phyloP scores from a whole-genome alignment of 2,797 vertebrate species.

The Xiphophorus birchmanni region DNA sequence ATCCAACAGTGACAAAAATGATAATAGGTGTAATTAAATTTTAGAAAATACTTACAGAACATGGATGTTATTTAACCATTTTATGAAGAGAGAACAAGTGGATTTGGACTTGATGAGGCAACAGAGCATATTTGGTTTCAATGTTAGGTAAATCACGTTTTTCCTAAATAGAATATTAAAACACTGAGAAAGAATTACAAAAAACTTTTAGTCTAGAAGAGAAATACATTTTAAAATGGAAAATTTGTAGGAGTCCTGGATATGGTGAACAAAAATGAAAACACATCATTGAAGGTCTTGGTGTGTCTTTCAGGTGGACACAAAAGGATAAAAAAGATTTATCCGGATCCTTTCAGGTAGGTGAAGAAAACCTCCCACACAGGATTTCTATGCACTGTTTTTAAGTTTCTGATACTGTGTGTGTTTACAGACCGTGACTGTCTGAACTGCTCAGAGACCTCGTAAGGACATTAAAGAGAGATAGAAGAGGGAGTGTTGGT shows the following conservation, averaged over 20 bases:
- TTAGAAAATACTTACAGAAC: background rate
- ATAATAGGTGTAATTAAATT: background rate
- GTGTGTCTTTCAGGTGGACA: slow-evolving; percentile 31
- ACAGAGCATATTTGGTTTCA: background rate
- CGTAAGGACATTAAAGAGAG: slow-evolving; percentile 19
- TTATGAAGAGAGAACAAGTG: background rate
- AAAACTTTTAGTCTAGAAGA: background rate
- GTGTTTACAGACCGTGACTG: slow-evolving; percentile 34
- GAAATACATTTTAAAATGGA: background rate
- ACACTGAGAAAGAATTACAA: background rate
- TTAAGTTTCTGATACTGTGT: slow-evolving; percentile 40
- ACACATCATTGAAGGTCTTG: background rate
- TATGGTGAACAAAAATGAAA: background rate
- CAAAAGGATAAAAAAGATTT: slow-evolving; percentile 30
- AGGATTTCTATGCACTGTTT: slow-evolving; percentile 27
- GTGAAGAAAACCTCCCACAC: slow-evolving; percentile 32
- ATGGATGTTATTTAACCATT: background rate
- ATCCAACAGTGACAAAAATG: background rate
- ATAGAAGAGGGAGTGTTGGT: slow-evolving; percentile 16
- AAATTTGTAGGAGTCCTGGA: background rate
- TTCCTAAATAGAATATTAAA: background rate
- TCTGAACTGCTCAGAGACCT: slow-evolving; percentile 34
- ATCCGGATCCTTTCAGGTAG: slow-evolving; percentile 29
- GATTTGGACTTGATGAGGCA: background rate
- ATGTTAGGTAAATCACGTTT: background rate